Evolutionary conservation across 2,888 invertebrate species (phyloP), one percentile per base, ranked within the genome.

Genomic region (Lasioglossum vierecki): DNA sequence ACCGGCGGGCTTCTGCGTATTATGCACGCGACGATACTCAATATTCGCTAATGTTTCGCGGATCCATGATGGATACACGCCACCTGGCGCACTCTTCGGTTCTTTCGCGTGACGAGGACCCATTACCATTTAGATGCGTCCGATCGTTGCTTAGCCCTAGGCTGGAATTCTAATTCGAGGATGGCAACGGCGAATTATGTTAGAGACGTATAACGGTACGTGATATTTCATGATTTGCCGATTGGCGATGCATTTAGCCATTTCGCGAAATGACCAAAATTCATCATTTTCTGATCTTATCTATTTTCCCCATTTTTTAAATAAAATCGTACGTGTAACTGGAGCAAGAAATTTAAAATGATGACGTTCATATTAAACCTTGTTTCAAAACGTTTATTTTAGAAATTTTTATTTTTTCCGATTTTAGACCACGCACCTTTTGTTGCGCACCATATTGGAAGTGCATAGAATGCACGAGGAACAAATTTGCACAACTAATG

Each of bases 121-220:
- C 68, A 84, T 84, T 84, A 84, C 79, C 84, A 84, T 84, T 84
- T 84, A 84, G 78, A 84, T 84, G 71, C 84, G 4, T 35, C 39
- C 66, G 18, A 68, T 68, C 74, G 84, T 30, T 70, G 78, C 84
- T 57, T 60, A 75, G 75, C 84, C 79, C 63, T 78, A 66, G 84
- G 57, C 84, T 44, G 84, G 73, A 84, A 84, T 84, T 84, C 84
- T 53, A 78, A 84, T 84, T 84, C 84, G 84, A 66, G 71, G 63
- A 60, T 53, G 6, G 74, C 74, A 18, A 44, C 63, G 66, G 66
- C 71, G 76, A 84, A 84, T 84, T 84, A 84, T 84, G 66, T 63
- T 79, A 30, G 71, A 39, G 44, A 60, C 77, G 70, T n/a, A 75
- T 75, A 84, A 84, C 78, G 78, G 35, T 41, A 70, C 26, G 26